Evolutionary conservation across 2,797 vertebrate species (phyloP).

Genomic region (Sitta carolinensis): DNA sequence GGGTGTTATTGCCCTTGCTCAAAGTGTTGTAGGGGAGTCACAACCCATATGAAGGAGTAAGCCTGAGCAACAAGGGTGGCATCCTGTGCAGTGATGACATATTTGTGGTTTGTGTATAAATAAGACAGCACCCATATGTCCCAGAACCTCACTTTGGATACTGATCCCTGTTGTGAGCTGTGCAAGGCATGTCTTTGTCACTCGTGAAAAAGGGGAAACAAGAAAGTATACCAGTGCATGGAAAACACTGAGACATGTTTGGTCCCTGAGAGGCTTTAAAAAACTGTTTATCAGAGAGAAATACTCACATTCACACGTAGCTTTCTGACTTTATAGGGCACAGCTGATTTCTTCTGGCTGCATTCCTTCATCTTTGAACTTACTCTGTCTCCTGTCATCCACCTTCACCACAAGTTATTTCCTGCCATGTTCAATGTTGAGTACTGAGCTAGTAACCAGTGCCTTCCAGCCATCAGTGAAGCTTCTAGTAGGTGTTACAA

Average conservation of each 20-base stretch:
- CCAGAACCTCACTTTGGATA: not conserved
- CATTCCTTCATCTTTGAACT: not conserved
- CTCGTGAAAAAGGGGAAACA: not conserved
- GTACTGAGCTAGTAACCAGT: not conserved
- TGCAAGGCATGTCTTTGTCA: not conserved
- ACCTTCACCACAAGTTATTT: not conserved
- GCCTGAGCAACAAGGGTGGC: not conserved
- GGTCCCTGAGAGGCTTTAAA: not conserved
- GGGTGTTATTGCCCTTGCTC: not conserved
- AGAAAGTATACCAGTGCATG: accelerated
- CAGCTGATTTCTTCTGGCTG: not conserved
- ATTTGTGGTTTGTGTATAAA: not conserved
- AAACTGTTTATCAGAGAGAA: not conserved
- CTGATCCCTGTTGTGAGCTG: not conserved
- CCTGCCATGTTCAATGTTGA: not conserved
- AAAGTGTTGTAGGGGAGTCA: not conserved
- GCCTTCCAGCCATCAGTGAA: not conserved
- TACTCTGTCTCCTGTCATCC: not conserved
- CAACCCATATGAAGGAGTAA: not conserved
- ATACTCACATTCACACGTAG: not conserved
- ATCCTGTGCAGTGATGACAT: not conserved
- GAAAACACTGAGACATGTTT: not conserved
- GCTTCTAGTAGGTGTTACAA: not conserved
- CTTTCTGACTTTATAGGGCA: not conserved
- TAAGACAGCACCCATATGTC: not conserved